phyloP scores from a whole-genome alignment of 2,888 invertebrate species.

The Caenorhabditis zanzibari region DNA sequence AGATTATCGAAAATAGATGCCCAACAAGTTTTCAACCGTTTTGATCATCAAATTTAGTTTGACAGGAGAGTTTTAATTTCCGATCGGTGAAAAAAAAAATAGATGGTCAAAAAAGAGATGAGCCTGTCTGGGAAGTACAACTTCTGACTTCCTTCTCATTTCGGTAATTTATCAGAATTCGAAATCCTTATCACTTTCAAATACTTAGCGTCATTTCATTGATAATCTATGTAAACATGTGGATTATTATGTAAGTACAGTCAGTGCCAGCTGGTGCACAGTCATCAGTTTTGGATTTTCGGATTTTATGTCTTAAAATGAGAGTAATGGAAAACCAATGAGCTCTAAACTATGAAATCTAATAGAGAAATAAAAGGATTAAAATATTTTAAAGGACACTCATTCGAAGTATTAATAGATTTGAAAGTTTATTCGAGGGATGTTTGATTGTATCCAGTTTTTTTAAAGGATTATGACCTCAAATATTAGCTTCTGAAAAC shows the following conservation, averaged over 20 bases:
- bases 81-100: neutral
- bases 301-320: constrained; percentile 5
- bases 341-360: neutral
- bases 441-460: constrained; percentile 17
- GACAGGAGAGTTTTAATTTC: neutral
- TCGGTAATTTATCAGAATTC: neutral
- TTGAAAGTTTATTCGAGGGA: constrained; percentile 1
- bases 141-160: neutral
- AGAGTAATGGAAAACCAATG: neutral
- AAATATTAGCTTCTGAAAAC: constrained; percentile 27
- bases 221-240: constrained; percentile 11
- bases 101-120: neutral
- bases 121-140: neutral
- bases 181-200: neutral
- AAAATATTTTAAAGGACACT: neutral
- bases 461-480: constrained; percentile 41
- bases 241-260: constrained; percentile 30
- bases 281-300: constrained; percentile 13
- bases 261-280: constrained; percentile 9
- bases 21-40: neutral
- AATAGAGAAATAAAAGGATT: constrained; percentile 10
- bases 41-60: neutral
- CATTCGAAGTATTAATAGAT: neutral
- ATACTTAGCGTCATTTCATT: constrained; percentile 12
- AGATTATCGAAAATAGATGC: no score